These are phyloP conservation scores for Parochlus steinenii DNA, from an alignment of 2,888 invertebrate genomes.

Conservation along the genomic window DNA sequence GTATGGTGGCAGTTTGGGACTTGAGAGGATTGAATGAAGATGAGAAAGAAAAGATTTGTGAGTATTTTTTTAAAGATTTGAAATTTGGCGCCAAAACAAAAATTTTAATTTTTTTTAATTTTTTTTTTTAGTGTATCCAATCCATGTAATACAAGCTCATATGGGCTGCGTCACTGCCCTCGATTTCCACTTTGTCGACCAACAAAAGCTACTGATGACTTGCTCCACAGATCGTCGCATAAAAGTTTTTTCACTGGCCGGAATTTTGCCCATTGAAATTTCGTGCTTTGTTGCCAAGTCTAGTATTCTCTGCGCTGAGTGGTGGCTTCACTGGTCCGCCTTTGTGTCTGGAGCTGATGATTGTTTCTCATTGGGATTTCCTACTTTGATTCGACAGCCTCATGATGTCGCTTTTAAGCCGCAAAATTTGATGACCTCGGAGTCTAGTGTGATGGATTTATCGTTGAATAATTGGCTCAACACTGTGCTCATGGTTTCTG, in stretches of 20 bases:
- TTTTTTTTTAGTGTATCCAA: too few species aligned
- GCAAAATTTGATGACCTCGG: neutral
- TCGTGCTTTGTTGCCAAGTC: neutral
- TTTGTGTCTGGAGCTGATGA: slow-evolving; percentile 18
- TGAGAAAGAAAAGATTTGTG: neutral
- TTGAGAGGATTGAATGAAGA: slow-evolving; percentile 19
- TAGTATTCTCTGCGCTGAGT: slow-evolving; percentile 16
- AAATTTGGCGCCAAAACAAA: too few species aligned
- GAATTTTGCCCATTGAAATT: neutral
- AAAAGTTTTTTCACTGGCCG: slow-evolving; percentile 11
- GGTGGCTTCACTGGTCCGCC: slow-evolving; percentile 25
- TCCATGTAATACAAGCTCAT: slow-evolving; percentile 3
- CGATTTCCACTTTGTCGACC: neutral
- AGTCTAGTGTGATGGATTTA: slow-evolving; percentile 1
- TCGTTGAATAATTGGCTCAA: slow-evolving; percentile 13
- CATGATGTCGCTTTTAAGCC: slow-evolving; percentile 10
- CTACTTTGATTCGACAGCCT: slow-evolving; percentile 13
- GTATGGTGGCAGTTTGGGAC: slow-evolving; percentile 45
- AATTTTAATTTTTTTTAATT: too few species aligned
- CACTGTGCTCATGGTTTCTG: slow-evolving; percentile 5
- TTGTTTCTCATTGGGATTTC: slow-evolving; percentile 18
- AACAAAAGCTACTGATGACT: slow-evolving; percentile 16
- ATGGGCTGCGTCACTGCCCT: slow-evolving; percentile 3
- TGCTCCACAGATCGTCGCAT: slow-evolving; percentile 9
- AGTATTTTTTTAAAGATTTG: too few species aligned